Base-by-base conservation (phyloP, 2,113 vertebrate genomes). In the Cryptoleucopteryx plumbea region DNA sequence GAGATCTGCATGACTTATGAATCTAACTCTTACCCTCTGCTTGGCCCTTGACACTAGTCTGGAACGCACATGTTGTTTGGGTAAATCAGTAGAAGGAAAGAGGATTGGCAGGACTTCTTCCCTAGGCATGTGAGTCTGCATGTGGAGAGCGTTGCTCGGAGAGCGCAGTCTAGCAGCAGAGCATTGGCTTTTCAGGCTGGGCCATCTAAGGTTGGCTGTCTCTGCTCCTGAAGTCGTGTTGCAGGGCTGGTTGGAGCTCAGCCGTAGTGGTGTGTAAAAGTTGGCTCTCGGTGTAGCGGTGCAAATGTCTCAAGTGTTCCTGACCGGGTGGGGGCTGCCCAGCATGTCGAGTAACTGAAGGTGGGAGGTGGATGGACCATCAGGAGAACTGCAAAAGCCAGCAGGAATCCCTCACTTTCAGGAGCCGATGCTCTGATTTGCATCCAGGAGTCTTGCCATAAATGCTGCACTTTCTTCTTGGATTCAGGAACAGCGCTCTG, bases 11-110 rank as follows among this genome's bases (percentile, higher is more conserved):
- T 82, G 94, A 82, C 73, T 92, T 66, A 40, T 0, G 61, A 63
- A 66, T 86, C 82, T 83, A 5, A 42, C 88, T 90, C 67, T 59
- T 88, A 79, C 62, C 90, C 90, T 88, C 71, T 26, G 75, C 68
- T 66, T 96, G 92, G 95, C 92, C 92, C 92, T 92, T 88, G 90
- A 90, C 90, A 50, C 82, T 25, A 8, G 92, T 92, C 86, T 96
- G 96, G 82, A 89, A 59, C 1, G 1, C 92, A 82, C 47, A 45
- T 90, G 88, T 85, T 93, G 91, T 95, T 90, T 86, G 96, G 95
- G 88, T 88, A 47, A 26, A 63, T 23, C 52, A 10, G 20, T 2
- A 25, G 95, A 67, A 92, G 78, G 88, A 66, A 88, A 16, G 56
- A 73, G 85, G 6, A 0, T 6, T 93, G 90, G 88, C 93, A 90